phyloP scores from a whole-genome alignment of 1,140 invertebrate genomes.

The Caerostris extrusa region DNA sequence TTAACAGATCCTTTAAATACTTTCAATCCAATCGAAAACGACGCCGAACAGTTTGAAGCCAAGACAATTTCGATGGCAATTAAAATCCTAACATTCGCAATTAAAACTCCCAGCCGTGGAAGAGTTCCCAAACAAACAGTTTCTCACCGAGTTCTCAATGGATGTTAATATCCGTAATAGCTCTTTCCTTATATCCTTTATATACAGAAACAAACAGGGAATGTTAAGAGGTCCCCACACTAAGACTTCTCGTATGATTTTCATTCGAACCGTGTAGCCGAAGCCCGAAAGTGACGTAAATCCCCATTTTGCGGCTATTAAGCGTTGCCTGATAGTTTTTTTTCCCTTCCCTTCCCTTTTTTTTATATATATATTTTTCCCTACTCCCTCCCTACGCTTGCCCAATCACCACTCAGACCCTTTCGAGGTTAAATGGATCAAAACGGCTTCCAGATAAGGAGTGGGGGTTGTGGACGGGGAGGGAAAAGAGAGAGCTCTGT shows the following conservation, averaged over 20 bases:
- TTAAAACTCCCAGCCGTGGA: neutral
- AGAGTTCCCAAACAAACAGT: neutral
- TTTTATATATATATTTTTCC: neutral
- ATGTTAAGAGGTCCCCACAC: neutral
- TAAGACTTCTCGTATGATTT: slow-evolving; percentile 26
- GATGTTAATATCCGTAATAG: slow-evolving; percentile 32
- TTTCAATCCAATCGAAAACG: neutral
- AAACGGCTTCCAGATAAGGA: slow-evolving; percentile 67
- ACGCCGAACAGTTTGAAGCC: neutral
- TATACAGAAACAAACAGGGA: neutral
- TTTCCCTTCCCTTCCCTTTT: neutral
- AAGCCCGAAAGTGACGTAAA: slow-evolving; percentile 59
- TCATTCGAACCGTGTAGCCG: slow-evolving; percentile 12
- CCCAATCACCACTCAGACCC: slow-evolving; percentile 45
- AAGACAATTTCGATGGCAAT: slow-evolving; percentile 3
- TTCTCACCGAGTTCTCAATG: slow-evolving; percentile 2
- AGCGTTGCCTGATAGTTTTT: slow-evolving; percentile 60
- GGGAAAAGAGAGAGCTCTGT: slow-evolving; percentile 26
- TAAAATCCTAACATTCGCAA: neutral
- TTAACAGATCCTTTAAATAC: neutral
- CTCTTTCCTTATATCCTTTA: neutral
- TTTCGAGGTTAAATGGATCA: slow-evolving; percentile 75
- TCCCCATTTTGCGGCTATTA: slow-evolving; percentile 73
- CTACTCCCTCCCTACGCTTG: neutral
- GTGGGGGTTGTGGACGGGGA: neutral